These are phyloP conservation scores for Orestias chungarensis DNA, from an alignment of 2,797 vertebrate genomes.

Conservation along the genomic window DNA sequence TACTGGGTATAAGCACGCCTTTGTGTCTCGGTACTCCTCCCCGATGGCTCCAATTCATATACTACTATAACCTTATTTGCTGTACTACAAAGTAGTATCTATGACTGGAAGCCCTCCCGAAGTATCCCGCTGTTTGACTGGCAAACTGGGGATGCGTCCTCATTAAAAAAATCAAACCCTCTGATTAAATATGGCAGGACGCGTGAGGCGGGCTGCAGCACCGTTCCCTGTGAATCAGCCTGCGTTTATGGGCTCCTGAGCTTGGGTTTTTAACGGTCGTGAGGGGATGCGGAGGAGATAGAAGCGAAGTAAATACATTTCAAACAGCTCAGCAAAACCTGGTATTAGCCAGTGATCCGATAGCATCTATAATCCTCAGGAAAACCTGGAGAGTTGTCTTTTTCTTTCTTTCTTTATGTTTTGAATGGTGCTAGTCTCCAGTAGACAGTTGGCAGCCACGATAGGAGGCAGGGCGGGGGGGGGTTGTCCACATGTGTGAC, in stretches of 20 bases:
- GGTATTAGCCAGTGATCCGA: conserved; percentile 77
- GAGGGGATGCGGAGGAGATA: conserved; percentile 50
- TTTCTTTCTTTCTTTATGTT: conserved; percentile 20
- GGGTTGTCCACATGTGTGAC: conserved; percentile 75
- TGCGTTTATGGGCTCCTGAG: conserved; percentile 43
- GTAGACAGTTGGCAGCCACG: conserved; percentile 72
- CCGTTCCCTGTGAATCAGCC: conserved; percentile 30
- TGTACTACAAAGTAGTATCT: conserved; percentile 48
- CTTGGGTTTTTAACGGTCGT: conserved; percentile 36
- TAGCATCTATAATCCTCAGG: conserved; percentile 75
- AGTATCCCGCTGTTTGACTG: conserved; percentile 48
- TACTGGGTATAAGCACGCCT: conserved; percentile 65
- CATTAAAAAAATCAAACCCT: conserved; percentile 36
- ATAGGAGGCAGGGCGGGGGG: neutral
- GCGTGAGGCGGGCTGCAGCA: conserved; percentile 21
- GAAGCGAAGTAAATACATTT: conserved; percentile 72
- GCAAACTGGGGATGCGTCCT: conserved; percentile 48
- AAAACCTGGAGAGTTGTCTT: conserved; percentile 75
- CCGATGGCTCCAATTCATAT: conserved; percentile 64
- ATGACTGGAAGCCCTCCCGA: conserved; percentile 46
- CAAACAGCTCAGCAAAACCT: conserved; percentile 59
- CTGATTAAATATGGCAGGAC: conserved; percentile 40
- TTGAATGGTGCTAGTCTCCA: conserved; percentile 60
- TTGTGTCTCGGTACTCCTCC: conserved; percentile 61
- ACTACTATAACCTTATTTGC: conserved; percentile 59